A percentile compares a stretch with the other conserved stretches of the same genome.
Conservation (phyloP, 2,113 vertebrate species). For the Eretmochelys imbricata region DNA sequence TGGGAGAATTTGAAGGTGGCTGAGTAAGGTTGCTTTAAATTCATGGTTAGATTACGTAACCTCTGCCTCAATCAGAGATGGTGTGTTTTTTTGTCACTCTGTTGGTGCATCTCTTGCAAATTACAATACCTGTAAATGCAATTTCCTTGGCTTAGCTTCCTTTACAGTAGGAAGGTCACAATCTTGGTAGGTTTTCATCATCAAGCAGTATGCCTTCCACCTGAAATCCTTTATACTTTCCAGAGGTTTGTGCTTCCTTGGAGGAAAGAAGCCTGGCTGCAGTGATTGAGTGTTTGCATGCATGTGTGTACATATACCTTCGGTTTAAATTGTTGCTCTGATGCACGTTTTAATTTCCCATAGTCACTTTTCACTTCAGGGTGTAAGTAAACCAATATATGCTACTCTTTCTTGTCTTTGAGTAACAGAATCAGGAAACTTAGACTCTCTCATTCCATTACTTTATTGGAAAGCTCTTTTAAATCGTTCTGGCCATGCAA, state of each 20-base stretch:
- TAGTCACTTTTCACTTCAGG: neutral
- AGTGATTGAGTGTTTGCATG: neutral
- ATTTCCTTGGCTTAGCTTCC: neutral
- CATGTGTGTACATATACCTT: neutral
- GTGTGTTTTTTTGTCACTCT: neutral
- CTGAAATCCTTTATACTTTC: neutral
- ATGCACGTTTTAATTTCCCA: neutral
- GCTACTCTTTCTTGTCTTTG: neutral
- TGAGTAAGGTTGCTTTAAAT: neutral
- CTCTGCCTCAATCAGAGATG: neutral
- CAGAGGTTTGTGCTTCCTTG: neutral
- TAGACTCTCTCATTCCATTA: neutral
- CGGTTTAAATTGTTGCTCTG: neutral
- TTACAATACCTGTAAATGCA: neutral
- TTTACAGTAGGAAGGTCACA: neutral
- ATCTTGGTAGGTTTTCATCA: neutral
- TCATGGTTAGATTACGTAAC: fast-evolving
- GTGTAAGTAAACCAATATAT: neutral
- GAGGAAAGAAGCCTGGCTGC: neutral
- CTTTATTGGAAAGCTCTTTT: neutral
- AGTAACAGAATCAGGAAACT: neutral
- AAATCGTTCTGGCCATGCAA: neutral
- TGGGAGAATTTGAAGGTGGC: neutral
- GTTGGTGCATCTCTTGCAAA: neutral
- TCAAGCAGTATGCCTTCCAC: neutral